Conservation (phyloP, 2,888 invertebrate genomes). For the Cordilura impudica region DNA sequence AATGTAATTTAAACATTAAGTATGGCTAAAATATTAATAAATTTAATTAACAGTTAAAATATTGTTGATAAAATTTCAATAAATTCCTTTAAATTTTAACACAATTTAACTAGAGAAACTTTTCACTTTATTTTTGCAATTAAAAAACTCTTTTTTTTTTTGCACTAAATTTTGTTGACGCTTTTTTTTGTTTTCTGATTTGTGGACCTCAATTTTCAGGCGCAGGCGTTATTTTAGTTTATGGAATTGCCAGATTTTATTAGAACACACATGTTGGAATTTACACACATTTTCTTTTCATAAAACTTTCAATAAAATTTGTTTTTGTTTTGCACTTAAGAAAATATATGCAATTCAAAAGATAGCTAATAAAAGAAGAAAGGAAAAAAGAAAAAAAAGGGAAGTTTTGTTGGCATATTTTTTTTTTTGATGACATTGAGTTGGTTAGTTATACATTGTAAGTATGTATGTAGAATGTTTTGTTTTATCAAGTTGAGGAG, state of each 20-base stretch:
- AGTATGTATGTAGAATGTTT: too few relatives aligned
- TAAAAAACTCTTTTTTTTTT: neutral
- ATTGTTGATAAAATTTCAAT: neutral
- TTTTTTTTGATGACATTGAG: neutral
- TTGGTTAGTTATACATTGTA: constrained; percentile 24
- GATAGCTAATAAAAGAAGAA: neutral
- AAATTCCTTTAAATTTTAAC: too few relatives aligned
- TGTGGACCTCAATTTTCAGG: constrained; percentile 6
- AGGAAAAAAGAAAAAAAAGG: neutral
- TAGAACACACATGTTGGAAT: neutral
- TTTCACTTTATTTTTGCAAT: neutral
- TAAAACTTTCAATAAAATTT: neutral
- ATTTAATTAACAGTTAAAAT: neutral
- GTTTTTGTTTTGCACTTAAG: neutral
- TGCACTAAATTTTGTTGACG: neutral
- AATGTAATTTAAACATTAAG: neutral
- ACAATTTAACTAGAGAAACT: too few relatives aligned
- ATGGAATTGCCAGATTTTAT: constrained; percentile 20
- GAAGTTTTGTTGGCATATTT: neutral
- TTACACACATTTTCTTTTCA: neutral
- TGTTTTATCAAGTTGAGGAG: constrained; percentile 1
- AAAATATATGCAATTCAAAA: neutral
- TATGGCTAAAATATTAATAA: neutral
- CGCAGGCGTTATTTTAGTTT: constrained; percentile 45
- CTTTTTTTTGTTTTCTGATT: neutral